A percentile compares a stretch with the other conserved stretches of the same genome.
phyloP scores from a whole-genome alignment of 2,797 vertebrate genomes.

The Sebastes melanostomus region DNA sequence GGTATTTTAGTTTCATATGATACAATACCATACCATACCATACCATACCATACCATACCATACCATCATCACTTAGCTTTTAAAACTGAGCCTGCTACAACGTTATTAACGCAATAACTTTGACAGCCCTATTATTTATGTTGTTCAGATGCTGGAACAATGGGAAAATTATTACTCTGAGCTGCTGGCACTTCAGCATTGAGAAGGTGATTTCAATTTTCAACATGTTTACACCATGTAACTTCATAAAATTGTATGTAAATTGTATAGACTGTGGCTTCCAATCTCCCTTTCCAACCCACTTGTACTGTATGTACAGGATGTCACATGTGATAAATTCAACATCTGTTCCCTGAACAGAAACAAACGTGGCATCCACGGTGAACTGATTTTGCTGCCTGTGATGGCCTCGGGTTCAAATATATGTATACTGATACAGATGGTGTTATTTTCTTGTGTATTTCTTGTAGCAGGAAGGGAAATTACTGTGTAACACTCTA shows the following conservation, averaged over 20 bases:
- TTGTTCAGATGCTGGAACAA: neutral
- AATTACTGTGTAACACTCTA: conserved; percentile 66
- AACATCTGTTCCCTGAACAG: conserved; percentile 40
- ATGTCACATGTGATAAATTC: conserved; percentile 21
- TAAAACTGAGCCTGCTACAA: too few relatives aligned
- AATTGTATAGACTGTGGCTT: neutral
- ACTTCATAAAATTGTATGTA: neutral
- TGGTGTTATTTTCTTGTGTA: conserved; percentile 60
- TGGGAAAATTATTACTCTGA: neutral
- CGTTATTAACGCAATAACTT: too few relatives aligned
- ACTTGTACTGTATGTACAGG: conserved; percentile 3
- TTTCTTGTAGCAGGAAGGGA: conserved; percentile 53
- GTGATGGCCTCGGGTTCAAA: conserved; percentile 44
- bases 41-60: too few relatives aligned
- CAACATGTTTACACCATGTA: neutral
- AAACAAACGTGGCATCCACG: conserved; percentile 45
- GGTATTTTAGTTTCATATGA: too few relatives aligned
- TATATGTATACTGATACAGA: conserved; percentile 34
- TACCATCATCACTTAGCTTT: too few relatives aligned
- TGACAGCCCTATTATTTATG: neutral
- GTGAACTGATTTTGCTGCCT: conserved; percentile 23
- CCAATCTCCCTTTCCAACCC: neutral
- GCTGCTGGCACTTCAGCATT: neutral
- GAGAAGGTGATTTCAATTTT: conserved; percentile 16
- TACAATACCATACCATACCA: too few relatives aligned